Evolutionary conservation across 2,113 vertebrate species (phyloP).

Genomic region (Tupaia tana): DNA sequence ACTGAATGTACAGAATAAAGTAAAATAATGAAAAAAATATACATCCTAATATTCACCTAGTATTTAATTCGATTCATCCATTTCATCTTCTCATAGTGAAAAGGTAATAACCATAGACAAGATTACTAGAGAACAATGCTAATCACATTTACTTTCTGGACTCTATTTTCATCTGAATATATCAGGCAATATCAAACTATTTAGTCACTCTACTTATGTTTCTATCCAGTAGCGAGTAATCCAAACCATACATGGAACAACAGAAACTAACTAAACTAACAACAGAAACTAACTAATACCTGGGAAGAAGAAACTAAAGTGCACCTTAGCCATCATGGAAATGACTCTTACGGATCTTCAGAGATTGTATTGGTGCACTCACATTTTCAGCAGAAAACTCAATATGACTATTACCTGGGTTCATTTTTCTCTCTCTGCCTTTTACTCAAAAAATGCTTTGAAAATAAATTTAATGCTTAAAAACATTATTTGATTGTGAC

Average conservation of each 20-base stretch:
- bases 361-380: not conserved
- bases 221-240: not conserved
- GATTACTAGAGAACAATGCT: not conserved
- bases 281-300: not conserved
- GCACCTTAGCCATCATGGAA: not conserved
- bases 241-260: not conserved
- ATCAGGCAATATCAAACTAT: not conserved
- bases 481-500: not conserved
- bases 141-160: not conserved
- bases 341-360: not conserved
- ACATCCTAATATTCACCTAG: not conserved
- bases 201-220: not conserved
- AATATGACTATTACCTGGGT: not conserved
- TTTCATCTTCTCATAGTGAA: constrained; percentile 6
- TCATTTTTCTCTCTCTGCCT: not conserved
- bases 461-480: not conserved
- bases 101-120: not conserved
- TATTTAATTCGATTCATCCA: not conserved
- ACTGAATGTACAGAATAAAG: too few species aligned
- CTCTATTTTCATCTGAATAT: not conserved
- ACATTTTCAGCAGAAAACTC: not conserved
- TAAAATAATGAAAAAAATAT: not conserved
- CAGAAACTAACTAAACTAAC: not conserved
- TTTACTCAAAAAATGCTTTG: not conserved
- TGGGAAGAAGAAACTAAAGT: not conserved